These are phyloP conservation scores for Carcinoscorpius rotundicauda DNA, from an alignment of 1,140 invertebrate genomes.

Conservation along the genomic window DNA sequence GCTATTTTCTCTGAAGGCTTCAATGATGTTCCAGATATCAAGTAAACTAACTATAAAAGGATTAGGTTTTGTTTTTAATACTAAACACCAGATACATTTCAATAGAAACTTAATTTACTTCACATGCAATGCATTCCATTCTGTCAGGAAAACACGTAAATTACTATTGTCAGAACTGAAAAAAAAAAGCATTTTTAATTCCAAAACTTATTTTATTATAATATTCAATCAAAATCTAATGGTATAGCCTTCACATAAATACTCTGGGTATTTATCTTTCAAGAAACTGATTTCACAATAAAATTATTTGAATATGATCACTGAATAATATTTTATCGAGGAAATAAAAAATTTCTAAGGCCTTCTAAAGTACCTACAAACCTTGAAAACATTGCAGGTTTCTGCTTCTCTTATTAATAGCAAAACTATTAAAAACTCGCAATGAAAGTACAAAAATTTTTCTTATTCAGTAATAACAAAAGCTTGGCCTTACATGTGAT, in stretches of 20 bases:
- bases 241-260: too few species aligned
- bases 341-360: neutral
- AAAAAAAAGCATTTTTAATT: neutral
- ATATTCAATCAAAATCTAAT: too few species aligned
- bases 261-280: too few species aligned
- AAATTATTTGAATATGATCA: neutral
- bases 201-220: neutral
- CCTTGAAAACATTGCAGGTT: too few species aligned
- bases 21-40: constrained; percentile 99
- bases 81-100: neutral
- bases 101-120: too few species aligned
- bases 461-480: too few species aligned
- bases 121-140: too few species aligned
- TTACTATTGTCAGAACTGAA: neutral
- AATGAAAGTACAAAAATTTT: too few species aligned
- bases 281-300: neutral
- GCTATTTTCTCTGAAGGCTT: constrained; percentile 93
- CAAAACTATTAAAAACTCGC: too few species aligned
- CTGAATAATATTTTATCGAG: neutral
- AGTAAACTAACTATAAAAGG: constrained; percentile 72
- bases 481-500: neutral
- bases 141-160: too few species aligned
- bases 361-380: too few species aligned
- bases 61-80: neutral
- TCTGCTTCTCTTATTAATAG: too few species aligned